A percentile compares a stretch with the other conserved stretches of the same genome.
Conservation (phyloP, 2,113 vertebrate species). For the Psilopogon haemacephalus region DNA sequence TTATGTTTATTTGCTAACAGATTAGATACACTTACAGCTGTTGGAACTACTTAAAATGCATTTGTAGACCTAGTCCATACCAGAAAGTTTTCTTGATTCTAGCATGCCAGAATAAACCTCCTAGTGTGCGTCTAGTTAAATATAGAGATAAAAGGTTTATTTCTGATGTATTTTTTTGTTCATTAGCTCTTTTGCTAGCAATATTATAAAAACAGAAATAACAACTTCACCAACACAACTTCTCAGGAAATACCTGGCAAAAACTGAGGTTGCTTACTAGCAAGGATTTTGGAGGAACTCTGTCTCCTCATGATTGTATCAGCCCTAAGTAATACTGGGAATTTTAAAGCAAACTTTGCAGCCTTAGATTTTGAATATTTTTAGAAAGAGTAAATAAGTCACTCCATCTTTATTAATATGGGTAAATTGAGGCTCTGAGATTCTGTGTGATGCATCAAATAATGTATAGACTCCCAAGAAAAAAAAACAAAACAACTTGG, state of each 20-base stretch:
- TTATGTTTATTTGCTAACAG: conserved; percentile 5
- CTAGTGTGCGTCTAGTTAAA: not conserved
- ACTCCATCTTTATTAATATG: not conserved
- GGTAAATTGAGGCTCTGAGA: not conserved
- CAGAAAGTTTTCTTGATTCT: not conserved
- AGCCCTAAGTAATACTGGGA: not conserved
- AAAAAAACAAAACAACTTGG: not conserved
- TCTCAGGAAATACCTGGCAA: not conserved
- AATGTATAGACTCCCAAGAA: not conserved
- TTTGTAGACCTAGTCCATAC: not conserved
- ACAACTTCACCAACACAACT: not conserved
- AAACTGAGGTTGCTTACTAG: not conserved
- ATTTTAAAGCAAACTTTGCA: not conserved
- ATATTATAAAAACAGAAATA: not conserved
- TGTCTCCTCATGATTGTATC: not conserved
- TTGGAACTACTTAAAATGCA: not conserved
- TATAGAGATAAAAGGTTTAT: not conserved
- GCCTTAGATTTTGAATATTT: not conserved
- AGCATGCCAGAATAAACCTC: not conserved
- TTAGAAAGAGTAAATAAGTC: not conserved
- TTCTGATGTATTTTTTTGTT: not conserved
- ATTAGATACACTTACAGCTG: not conserved
- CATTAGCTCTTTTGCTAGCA: not conserved
- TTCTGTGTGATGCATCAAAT: not conserved
- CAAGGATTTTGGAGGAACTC: not conserved